These are phyloP conservation scores for Wasmannia auropunctata DNA, from an alignment of 1,140 invertebrate species.

Conservation along the genomic window DNA sequence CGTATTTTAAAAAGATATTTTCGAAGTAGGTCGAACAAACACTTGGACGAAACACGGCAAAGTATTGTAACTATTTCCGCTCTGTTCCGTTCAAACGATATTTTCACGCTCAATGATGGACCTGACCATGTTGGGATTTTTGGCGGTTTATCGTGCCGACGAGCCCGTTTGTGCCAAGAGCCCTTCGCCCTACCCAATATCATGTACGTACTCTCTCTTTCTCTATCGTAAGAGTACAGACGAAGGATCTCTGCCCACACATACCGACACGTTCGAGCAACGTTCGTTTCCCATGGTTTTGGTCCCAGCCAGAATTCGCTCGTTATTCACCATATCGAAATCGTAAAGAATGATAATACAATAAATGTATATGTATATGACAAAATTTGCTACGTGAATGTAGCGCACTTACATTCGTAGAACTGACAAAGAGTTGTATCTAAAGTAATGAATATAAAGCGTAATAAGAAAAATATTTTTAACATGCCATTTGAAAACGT, in stretches of 20 bases:
- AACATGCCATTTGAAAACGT: neutral
- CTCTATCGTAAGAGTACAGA: neutral
- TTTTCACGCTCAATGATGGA: conserved; percentile 16
- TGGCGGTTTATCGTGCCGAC: neutral
- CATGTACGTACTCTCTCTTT: conserved; percentile 24
- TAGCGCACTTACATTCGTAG: neutral
- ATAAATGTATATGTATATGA: neutral
- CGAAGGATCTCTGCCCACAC: conserved; percentile 8
- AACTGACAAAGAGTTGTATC: neutral
- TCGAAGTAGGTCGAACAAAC: neutral
- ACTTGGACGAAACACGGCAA: neutral
- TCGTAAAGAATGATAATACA: neutral
- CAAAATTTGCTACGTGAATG: neutral
- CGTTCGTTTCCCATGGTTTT: neutral
- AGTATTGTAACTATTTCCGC: neutral
- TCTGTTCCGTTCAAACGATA: neutral
- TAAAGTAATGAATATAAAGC: neutral
- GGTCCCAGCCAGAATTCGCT: neutral
- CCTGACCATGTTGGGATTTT: neutral
- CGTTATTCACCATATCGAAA: no score
- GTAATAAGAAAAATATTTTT: neutral
- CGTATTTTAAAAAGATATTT: neutral
- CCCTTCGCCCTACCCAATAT: neutral
- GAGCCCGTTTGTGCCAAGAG: neutral
- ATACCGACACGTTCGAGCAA: neutral